Base-by-base conservation (phyloP, 1,140 invertebrate genomes). In the Ericerus pela region DNA sequence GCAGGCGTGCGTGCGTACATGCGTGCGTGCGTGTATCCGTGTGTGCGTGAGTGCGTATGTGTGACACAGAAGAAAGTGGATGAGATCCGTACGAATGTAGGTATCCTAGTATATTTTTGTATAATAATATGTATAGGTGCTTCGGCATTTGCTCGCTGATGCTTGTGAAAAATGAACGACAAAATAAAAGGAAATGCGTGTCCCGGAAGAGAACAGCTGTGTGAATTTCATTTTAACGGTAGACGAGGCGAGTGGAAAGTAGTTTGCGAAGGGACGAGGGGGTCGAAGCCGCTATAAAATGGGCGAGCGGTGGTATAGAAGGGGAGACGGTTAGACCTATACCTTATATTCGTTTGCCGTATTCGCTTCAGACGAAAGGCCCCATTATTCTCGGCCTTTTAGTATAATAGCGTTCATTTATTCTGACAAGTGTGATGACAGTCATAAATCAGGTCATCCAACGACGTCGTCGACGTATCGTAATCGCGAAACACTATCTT, bases 181-280 rank as follows among this genome's bases (percentile, higher is more conserved):
- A 47, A 47, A 47, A 47, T 47, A 47, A 47, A 47, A 47, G 41
- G 41, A 47, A 47, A 47, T 47, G 41, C 41, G 41, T 47, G 41
- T 47, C 41, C 41, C 41, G 41, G 41, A 47, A 47, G n/a, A n/a
- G 41, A 47, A 47, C 41, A 47, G 41, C 41, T 47, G 41, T n/a
- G n/a, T 47, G 41, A 47, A 47, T 47, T 47, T 47, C 41, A 47
- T 47, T 47, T 47, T 24, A 47, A 24, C 16, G 11, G 20, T n/a
- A n/a, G n/a, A n/a, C n/a, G n/a, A n/a, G n/a, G n/a, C n/a, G n/a
- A n/a, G n/a, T n/a, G n/a, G n/a, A n/a, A n/a, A n/a, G n/a, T n/a
- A n/a, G n/a, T n/a, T n/a, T n/a, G n/a, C n/a, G n/a, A n/a, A n/a
- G n/a, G n/a, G n/a, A n/a, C n/a, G n/a, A n/a, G n/a, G n/a, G n/a